Percentiles rank a stretch among this genome's conserved stretches.
Conservation (phyloP, 2,797 vertebrate genomes). For the Sebastes diploproa region DNA sequence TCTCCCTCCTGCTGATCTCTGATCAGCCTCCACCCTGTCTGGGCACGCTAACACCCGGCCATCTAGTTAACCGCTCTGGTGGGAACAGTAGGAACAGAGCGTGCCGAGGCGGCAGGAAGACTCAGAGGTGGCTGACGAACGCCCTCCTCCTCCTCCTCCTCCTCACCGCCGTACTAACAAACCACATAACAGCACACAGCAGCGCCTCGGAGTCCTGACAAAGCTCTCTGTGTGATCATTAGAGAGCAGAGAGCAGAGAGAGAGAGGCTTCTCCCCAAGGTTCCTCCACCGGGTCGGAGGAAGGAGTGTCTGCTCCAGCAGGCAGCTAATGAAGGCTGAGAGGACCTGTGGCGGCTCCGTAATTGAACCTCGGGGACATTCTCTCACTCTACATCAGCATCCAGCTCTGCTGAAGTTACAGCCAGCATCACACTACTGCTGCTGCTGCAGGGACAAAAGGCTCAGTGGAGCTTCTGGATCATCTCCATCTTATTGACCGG, state of each 20-base stretch:
- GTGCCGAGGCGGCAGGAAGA: conserved; percentile 13
- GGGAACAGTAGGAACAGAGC: conserved; percentile 15
- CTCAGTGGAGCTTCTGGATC: background rate
- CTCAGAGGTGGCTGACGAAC: conserved; percentile 18
- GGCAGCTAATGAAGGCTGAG: conserved; percentile 77
- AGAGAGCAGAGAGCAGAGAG: conserved; percentile 27
- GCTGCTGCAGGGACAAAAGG: conserved; percentile 9
- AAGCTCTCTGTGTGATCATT: conserved; percentile 48
- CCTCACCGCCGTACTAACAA: conserved; percentile 44
- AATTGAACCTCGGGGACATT: conserved; percentile 80
- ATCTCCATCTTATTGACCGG: background rate
- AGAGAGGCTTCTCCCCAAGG: conserved; percentile 45
- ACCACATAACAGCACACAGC: conserved; percentile 67
- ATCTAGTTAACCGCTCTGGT: conserved; percentile 46
- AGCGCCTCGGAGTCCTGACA: conserved; percentile 27
- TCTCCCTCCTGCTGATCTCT: background rate
- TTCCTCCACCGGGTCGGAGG: conserved; percentile 17
- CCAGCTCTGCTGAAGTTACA: conserved; percentile 43
- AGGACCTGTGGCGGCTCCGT: conserved; percentile 65
- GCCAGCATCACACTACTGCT: background rate
- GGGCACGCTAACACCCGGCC: conserved; percentile 52
- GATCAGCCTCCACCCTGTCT: conserved; percentile 45
- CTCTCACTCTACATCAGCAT: conserved; percentile 75
- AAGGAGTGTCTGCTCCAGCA: conserved; percentile 58
- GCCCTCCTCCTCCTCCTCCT: background rate